These are phyloP conservation scores for Crenichthys baileyi DNA, from an alignment of 2,797 vertebrate species.

Conservation along the genomic window DNA sequence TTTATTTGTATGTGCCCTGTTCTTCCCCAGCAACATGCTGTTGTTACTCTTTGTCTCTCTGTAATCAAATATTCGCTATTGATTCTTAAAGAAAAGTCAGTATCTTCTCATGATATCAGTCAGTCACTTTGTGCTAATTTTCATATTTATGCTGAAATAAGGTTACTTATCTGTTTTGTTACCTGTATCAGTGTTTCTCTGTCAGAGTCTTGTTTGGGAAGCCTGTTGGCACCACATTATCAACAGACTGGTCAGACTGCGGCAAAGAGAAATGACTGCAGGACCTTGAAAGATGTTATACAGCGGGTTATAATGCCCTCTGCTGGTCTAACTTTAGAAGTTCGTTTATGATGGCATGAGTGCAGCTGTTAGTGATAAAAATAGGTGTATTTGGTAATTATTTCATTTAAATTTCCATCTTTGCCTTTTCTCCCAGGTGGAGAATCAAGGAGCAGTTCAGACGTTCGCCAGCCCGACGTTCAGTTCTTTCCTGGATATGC, in stretches of 20 bases:
- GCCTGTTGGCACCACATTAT: conserved; percentile 44
- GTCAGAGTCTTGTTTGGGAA: conserved; percentile 45
- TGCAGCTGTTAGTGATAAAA: conserved; percentile 14
- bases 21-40: background rate
- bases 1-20: conserved; percentile 4
- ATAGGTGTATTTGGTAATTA: background rate
- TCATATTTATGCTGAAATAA: background rate
- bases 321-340: conserved; percentile 61
- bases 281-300: conserved; percentile 40
- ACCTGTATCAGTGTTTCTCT: conserved; percentile 8
- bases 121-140: background rate
- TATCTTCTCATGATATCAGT: background rate
- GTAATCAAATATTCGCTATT: background rate
- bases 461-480: conserved; percentile 95
- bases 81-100: conserved; percentile 8
- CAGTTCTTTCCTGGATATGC: conserved; percentile 94
- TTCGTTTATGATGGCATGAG: conserved; percentile 15
- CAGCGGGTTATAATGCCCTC: conserved; percentile 82
- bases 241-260: conserved; percentile 70
- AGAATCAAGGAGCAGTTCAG: conserved; percentile 83
- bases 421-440: conserved; percentile 65
- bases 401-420: background rate
- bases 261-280: conserved; percentile 78
- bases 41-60: conserved; percentile 9
- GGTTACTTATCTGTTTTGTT: background rate